phyloP scores from a whole-genome alignment of 2,797 vertebrate species.

The Cyclura pinguis region DNA sequence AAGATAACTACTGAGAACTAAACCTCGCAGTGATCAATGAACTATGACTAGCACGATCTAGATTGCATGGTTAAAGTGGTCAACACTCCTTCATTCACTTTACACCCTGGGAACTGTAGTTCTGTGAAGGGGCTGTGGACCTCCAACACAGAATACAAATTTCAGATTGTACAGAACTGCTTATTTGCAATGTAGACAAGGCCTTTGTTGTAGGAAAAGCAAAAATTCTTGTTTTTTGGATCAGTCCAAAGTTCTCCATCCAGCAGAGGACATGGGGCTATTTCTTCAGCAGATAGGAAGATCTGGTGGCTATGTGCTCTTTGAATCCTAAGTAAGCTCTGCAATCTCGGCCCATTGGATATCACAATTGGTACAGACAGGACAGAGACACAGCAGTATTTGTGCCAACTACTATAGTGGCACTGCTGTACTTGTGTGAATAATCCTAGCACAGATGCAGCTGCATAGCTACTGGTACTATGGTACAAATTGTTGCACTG shows the following conservation, averaged over 20 bases:
- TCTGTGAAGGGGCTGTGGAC: neutral
- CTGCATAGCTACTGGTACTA: slow-evolving; percentile 21
- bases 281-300: neutral
- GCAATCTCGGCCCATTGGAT: neutral
- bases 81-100: no score
- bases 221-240: no score
- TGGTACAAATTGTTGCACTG: slow-evolving; percentile 8
- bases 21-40: neutral
- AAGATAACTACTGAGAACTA: neutral
- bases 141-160: neutral
- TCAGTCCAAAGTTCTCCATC: neutral
- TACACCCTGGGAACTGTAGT: neutral
- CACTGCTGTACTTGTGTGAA: slow-evolving; percentile 23
- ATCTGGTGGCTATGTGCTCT: neutral
- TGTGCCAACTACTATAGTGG: slow-evolving; percentile 16
- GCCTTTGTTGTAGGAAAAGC: neutral
- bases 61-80: slow-evolving; percentile 2
- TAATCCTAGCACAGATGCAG: slow-evolving; percentile 26
- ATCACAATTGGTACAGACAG: no score
- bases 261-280: no score
- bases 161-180: no score
- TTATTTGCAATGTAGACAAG: neutral
- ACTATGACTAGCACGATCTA: no score
- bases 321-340: neutral
- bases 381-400: slow-evolving; percentile 4